These are phyloP conservation scores for Rhabdornis inornatus DNA, from an alignment of 2,113 vertebrate genomes.

Conservation along the genomic window DNA sequence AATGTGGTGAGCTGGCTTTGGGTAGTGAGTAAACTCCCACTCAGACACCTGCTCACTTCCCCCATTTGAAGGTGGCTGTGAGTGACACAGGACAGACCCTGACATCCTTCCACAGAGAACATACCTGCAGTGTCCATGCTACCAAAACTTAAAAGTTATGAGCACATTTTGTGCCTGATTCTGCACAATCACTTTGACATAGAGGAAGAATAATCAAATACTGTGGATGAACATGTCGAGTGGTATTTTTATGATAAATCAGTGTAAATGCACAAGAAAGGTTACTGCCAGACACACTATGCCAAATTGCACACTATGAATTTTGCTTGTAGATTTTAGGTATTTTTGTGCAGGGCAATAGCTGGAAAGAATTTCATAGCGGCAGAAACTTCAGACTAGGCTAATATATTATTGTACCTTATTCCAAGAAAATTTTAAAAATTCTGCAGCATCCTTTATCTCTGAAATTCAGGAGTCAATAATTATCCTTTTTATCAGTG, in stretches of 20 bases:
- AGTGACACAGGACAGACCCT: background rate
- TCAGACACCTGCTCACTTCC: fast-evolving
- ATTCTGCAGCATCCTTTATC: conserved; percentile 40
- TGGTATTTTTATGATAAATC: background rate
- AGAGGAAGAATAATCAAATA: background rate
- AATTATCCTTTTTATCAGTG: conserved; percentile 66
- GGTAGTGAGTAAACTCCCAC: background rate
- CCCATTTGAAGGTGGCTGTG: background rate
- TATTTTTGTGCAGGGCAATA: background rate
- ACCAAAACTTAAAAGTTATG: background rate
- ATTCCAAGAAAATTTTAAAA: conserved; percentile 57
- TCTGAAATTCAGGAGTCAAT: conserved; percentile 41
- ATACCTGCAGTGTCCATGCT: background rate
- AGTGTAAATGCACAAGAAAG: background rate
- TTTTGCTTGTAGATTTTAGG: background rate
- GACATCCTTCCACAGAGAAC: background rate
- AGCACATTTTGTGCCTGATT: background rate
- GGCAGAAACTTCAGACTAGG: conserved; percentile 22
- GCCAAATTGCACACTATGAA: background rate
- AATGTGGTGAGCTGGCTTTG: background rate
- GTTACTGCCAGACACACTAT: background rate
- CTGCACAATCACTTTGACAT: background rate
- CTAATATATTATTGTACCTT: background rate
- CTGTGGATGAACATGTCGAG: background rate
- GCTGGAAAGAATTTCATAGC: conserved; percentile 26